Evolutionary conservation across 2,888 invertebrate species (phyloP), one percentile per base, ranked within the genome.

Genomic region (Hyposoter dolosus): DNA sequence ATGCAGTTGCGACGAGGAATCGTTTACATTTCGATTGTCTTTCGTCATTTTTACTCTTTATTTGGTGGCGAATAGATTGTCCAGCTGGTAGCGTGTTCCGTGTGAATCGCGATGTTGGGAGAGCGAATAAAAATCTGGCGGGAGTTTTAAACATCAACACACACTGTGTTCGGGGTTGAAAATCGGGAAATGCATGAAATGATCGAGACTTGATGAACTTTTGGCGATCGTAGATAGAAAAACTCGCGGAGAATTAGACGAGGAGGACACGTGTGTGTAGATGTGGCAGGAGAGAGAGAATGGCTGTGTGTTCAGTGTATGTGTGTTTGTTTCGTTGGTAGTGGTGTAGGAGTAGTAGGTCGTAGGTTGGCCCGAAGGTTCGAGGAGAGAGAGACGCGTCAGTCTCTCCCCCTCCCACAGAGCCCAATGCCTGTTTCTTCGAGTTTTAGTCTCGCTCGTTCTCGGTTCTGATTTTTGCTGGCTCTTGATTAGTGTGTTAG

Each of bases 331-430:
- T 79, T 75, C 17, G 75, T 75, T 68, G 66, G 85, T 76, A 60
- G 50, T 75, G 50, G 83, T 86, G 80, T 83, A 86, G 85, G 85
- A 83, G 83, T 79, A 79, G 79, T 86, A 86, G 84, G 86, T 86
- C 84, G 85, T 82, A 85, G 85, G 82, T 85, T 85, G 84, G 87
- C 88, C 86, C 85, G 87, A 85, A 85, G 85, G 84, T 87, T 86
- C 77, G 84, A 50, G 47, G 79, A 80, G 75, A 56, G 79, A 75
- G 77, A 63, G 75, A 84, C 79, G 82, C 72, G 71, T 65, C 75
- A 65, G 78, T 84, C 82, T 88, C 81, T 86, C 87, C 80, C 87
- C 76, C 84, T 50, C 56, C 80, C 79, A 28, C 60, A 5, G 7
- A 35, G 56, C 76, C 69, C 56, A 69, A 28, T 32, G 56, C 63